A percentile compares a stretch with the other conserved stretches of the same genome.
phyloP scores from a whole-genome alignment of 2,888 invertebrate species.

The Teleogryllus oceanicus region DNA sequence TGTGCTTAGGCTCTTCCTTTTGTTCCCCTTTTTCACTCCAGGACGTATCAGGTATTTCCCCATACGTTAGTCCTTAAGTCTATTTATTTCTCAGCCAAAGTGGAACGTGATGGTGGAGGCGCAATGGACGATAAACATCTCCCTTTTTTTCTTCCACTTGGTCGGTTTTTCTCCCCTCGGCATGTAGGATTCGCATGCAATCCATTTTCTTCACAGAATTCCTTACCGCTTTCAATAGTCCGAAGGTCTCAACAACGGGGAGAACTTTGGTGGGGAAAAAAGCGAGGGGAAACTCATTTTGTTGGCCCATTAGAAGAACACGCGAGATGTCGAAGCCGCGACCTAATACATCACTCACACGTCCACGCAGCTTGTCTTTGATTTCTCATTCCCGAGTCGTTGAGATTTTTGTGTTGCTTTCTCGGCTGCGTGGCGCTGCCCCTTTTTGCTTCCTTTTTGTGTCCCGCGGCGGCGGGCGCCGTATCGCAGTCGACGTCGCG shows the following conservation, averaged over 20 bases:
- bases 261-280: constrained; percentile 18
- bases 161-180: constrained; percentile 24
- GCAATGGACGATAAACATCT: constrained; percentile 34
- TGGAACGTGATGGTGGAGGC: neutral
- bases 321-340: constrained; percentile 29
- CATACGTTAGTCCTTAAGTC: no score
- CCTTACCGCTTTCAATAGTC: constrained; percentile 28
- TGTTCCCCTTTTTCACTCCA: no score
- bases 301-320: constrained; percentile 36
- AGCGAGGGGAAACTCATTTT: constrained; percentile 30
- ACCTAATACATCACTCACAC: constrained; percentile 33
- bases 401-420: no score
- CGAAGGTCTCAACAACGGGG: neutral
- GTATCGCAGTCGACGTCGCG: neutral
- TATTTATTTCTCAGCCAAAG: neutral
- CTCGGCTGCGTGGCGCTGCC: neutral
- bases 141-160: constrained; percentile 23
- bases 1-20: no score
- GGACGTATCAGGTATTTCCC: no score
- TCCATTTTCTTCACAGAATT: constrained; percentile 36
- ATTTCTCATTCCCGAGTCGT: constrained; percentile 32
- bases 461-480: neutral
- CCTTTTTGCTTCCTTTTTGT: neutral
- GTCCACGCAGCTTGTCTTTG: constrained; percentile 30
- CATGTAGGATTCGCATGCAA: constrained; percentile 34